Evolutionary conservation across 2,797 vertebrate genomes (phyloP).

Genomic region (Cossypha polioptera): DNA sequence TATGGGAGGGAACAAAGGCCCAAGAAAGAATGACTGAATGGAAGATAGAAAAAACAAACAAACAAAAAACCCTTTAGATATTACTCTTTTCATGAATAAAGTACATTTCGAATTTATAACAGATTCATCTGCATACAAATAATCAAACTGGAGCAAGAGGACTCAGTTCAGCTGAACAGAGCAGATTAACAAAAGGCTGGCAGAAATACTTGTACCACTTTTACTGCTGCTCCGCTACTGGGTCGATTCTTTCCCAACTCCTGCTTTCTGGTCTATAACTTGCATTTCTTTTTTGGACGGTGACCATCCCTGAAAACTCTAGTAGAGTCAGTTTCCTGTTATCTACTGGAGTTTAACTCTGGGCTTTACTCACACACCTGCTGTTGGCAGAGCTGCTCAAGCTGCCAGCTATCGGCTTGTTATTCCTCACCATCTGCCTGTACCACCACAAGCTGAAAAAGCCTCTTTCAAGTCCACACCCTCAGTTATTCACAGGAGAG

Average conservation of each 20-base stretch:
- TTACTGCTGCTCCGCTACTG: rapidly evolving
- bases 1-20: background rate
- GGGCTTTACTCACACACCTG: background rate
- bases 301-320: background rate
- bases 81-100: background rate
- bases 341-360: background rate
- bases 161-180: rapidly evolving
- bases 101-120: background rate
- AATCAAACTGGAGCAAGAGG: background rate
- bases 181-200: background rate
- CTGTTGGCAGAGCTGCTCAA: background rate
- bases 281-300: background rate
- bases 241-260: background rate
- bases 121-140: background rate
- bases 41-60: background rate
- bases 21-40: background rate
- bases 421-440: conserved; percentile 7
- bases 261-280: background rate
- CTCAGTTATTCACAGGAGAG: background rate
- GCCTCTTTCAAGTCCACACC: background rate
- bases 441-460: background rate
- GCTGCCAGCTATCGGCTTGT: background rate
- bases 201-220: background rate
- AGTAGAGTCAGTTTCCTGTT: background rate
- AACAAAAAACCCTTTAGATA: rapidly evolving